Evolutionary conservation across 1,140 invertebrate species (phyloP).

Genomic region (Penaeus chinensis): DNA sequence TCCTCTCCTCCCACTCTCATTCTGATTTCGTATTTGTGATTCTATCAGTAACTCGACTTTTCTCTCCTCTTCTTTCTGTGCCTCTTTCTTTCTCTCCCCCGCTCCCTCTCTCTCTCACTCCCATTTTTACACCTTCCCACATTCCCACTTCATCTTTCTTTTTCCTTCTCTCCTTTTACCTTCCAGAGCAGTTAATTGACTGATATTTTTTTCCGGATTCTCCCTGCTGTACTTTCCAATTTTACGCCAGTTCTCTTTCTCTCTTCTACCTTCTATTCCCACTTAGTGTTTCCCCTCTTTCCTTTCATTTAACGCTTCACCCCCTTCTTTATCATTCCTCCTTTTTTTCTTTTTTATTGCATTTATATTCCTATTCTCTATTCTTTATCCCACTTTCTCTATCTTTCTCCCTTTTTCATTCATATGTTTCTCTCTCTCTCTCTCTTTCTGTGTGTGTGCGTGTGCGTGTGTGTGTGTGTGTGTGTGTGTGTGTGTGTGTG

Average conservation of each 20-base stretch:
- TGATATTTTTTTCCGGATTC: neutral
- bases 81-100: neutral
- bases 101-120: neutral
- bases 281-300: neutral
- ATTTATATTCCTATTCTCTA: too few relatives aligned
- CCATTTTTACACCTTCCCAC: too few relatives aligned
- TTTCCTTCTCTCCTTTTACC: too few relatives aligned
- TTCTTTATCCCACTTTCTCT: too few relatives aligned
- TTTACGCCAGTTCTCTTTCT: neutral
- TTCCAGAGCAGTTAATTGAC: neutral
- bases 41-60: neutral
- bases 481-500: too few relatives aligned
- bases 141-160: neutral
- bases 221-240: neutral
- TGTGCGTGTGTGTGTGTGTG: too few relatives aligned
- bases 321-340: neutral
- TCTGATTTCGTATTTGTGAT: neutral
- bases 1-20: neutral
- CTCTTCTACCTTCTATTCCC: neutral
- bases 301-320: neutral
- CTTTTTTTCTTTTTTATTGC: neutral
- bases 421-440: neutral
- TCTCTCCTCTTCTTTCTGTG: neutral
- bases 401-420: neutral
- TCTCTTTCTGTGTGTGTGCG: neutral